Evolutionary conservation across 2,888 invertebrate species (phyloP), one percentile per base, ranked within the genome.

Genomic region (Keiferia lycopersicella): DNA sequence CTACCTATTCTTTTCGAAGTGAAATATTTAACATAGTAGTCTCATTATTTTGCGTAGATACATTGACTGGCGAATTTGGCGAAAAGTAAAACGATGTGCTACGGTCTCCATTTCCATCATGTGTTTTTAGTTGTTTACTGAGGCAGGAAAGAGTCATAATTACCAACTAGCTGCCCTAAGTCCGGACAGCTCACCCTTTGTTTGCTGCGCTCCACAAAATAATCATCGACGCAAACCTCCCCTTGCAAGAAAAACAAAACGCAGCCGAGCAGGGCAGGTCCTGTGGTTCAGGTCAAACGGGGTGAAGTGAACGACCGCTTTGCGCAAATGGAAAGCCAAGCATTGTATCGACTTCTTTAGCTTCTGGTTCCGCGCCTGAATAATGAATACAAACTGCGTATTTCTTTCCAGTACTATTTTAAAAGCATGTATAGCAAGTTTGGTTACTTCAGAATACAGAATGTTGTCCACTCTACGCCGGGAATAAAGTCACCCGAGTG

Each of bases 271-370:
- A 20, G 41, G 59, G 38, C n/a, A 34, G n/a, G 57, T 57, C 16
- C 34, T 57, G 62, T 73, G 65, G 73, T 56, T 60, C 63, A 66
- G 74, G 73, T 56, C 62, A 45, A 41, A 56, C 57, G 41, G 57
- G 63, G 59, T 58, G 58, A 51, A 59, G 58, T 48, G 63, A 63
- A 63, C 45, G 59, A 59, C 50, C 63, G 12, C 18, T 26, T 34
- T 39, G 22, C 20, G 16, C 61, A 34, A 30, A 22, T 6, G 20
- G 22, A 48, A n/a, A 26, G n/a, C n/a, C n/a, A n/a, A n/a, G 45
- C 22, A 26, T 30, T 34, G 53, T 53, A 53, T 53, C 14, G 53
- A 53, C 53, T 53, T 26, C 53, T 53, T 53, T 53, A 53, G 30
- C 7, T 53, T 53, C 26, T 26, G 8, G 26, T 53, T 53, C 51